Percentiles rank a stretch among this genome's conserved stretches.
Evolutionary conservation across 2,113 vertebrate genomes (phyloP).

Genomic region (Sialia sialis): DNA sequence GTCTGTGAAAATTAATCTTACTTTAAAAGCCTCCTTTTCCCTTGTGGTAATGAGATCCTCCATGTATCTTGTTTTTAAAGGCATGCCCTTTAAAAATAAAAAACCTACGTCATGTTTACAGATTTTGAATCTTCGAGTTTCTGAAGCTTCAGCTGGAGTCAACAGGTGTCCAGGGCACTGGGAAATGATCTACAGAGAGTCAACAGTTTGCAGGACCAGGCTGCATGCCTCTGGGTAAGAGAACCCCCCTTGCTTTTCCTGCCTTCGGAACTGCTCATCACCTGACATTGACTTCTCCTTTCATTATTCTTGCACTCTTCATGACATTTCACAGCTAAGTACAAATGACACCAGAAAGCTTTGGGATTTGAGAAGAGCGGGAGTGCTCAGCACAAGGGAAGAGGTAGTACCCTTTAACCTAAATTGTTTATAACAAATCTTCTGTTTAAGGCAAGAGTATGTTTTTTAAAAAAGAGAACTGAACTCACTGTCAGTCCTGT

Average conservation of each 20-base stretch:
- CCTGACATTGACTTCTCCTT: neutral
- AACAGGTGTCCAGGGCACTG: neutral
- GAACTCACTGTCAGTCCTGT: neutral
- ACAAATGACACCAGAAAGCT: neutral
- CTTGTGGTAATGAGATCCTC: slow-evolving; percentile 11
- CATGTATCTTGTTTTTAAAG: slow-evolving; percentile 34
- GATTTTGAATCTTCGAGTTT: neutral
- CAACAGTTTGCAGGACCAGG: neutral
- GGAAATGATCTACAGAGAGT: neutral
- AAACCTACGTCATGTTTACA: neutral
- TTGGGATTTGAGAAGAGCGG: neutral
- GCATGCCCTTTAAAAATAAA: neutral
- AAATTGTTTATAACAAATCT: neutral
- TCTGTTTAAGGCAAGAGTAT: slow-evolving; percentile 19
- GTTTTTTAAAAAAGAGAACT: slow-evolving; percentile 43
- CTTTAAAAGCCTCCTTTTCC: slow-evolving; percentile 57
- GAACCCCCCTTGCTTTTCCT: neutral
- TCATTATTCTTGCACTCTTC: neutral
- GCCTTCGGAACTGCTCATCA: neutral
- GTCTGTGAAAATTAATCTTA: slow-evolving; percentile 54
- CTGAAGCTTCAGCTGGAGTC: slow-evolving; percentile 8
- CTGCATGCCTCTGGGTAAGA: neutral
- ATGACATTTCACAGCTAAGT: neutral
- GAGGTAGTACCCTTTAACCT: slow-evolving; percentile 1
- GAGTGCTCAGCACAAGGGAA: neutral